Evolutionary conservation across 2,888 invertebrate genomes (phyloP).

Genomic region (Pandemis heparana): DNA sequence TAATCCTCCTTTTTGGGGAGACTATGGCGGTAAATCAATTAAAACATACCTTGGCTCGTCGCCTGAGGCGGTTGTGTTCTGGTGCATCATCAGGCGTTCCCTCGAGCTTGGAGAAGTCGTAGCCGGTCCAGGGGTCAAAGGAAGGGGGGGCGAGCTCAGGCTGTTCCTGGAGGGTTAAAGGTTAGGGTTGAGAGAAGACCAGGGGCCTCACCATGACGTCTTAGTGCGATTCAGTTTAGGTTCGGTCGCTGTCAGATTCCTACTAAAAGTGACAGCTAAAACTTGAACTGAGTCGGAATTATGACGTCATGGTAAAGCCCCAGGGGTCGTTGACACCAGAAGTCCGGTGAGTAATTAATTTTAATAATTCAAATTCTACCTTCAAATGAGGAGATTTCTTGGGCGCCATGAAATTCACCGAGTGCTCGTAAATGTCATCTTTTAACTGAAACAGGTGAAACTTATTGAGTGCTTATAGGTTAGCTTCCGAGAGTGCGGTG

Average conservation of each 20-base stretch:
- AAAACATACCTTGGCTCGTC: slow-evolving; percentile 68
- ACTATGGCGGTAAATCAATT: not conserved
- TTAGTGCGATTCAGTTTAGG: too few relatives aligned
- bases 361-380: slow-evolving; percentile 47
- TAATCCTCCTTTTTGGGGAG: not conserved
- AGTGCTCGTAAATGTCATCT: slow-evolving; percentile 72
- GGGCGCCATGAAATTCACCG: slow-evolving; percentile 65
- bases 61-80: slow-evolving; percentile 70
- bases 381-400: slow-evolving; percentile 65
- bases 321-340: too few relatives aligned
- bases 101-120: slow-evolving; percentile 71
- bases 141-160: slow-evolving; percentile 40
- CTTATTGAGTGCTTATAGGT: not conserved
- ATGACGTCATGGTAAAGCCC: too few relatives aligned
- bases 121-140: slow-evolving; percentile 64
- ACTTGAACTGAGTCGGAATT: too few relatives aligned
- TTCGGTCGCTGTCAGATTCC: too few relatives aligned
- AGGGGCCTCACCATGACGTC: too few relatives aligned
- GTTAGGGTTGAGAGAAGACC: too few relatives aligned
- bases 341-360: too few relatives aligned
- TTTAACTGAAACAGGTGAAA: slow-evolving; percentile 58
- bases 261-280: too few relatives aligned
- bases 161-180: not conserved
- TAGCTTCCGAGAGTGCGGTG: too few relatives aligned
- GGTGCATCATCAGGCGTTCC: slow-evolving; percentile 51